These are phyloP conservation scores for Bufotes viridis DNA, from an alignment of 2,797 vertebrate genomes.

Conservation along the genomic window DNA sequence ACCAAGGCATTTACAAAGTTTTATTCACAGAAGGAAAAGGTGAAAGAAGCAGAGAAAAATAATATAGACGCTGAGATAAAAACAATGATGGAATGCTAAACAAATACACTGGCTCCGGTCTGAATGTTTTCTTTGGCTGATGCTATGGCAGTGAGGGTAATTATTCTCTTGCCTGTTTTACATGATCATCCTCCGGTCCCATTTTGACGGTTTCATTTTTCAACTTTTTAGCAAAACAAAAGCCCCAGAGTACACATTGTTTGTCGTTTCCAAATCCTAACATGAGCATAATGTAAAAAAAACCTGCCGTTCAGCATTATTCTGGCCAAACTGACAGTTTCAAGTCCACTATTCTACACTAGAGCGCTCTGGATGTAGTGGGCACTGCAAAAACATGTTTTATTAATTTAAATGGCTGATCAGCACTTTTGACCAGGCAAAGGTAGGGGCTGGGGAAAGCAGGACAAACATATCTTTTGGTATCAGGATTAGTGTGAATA, in stretches of 20 bases:
- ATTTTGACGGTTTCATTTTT: conserved; percentile 47
- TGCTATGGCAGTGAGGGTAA: conserved; percentile 15
- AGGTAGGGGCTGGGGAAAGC: too few species aligned
- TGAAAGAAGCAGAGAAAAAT: conserved; percentile 17
- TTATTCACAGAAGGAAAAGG: conserved; percentile 20
- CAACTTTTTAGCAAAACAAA: conserved; percentile 30
- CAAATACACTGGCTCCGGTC: not conserved
- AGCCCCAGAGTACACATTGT: conserved; percentile 25
- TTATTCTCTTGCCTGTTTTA: conserved; percentile 28
- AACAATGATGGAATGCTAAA: not conserved
- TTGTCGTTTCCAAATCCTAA: conserved; percentile 31
- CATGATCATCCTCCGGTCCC: conserved; percentile 20
- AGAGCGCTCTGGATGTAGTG: not conserved
- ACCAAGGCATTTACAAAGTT: not conserved
- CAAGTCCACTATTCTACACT: not conserved
- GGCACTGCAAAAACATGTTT: not conserved
- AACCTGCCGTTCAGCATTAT: conserved; percentile 44
- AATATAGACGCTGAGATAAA: not conserved
- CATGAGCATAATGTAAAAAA: not conserved
- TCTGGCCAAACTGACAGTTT: conserved; percentile 19
- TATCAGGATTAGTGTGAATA: too few species aligned
- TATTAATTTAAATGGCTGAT: not conserved
- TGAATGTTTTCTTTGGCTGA: conserved; percentile 44
- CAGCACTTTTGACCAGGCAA: too few species aligned
- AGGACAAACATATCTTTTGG: too few species aligned